Percentiles rank a stretch among this genome's conserved stretches.
These are phyloP conservation scores for Antechinus flavipes DNA, from an alignment of 2,113 vertebrate genomes.

Conservation along the genomic window DNA sequence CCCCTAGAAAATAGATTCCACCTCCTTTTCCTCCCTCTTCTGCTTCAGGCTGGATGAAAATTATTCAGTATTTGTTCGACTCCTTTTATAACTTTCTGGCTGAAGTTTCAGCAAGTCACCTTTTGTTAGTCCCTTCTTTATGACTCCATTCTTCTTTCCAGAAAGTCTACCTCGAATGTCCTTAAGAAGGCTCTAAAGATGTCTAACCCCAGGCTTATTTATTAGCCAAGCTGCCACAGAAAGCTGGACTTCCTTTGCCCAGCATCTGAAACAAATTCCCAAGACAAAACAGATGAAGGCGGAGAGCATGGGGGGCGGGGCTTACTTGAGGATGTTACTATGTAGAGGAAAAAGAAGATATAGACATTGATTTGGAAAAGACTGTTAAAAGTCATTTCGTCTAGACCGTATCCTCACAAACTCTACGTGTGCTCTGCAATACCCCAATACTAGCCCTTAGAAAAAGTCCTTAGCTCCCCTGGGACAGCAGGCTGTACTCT, in stretches of 20 bases:
- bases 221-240: background rate
- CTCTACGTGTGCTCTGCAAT: background rate
- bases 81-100: background rate
- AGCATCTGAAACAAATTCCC: background rate
- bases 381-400: background rate
- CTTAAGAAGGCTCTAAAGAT: background rate
- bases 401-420: background rate
- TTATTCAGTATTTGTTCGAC: background rate
- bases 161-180: background rate
- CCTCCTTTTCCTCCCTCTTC: constrained; percentile 1
- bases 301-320: background rate
- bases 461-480: background rate
- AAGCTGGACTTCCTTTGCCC: background rate
- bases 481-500: background rate
- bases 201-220: background rate
- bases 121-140: background rate
- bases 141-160: background rate
- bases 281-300: background rate
- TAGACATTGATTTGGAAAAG: background rate
- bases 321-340: constrained; percentile 1
- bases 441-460: background rate
- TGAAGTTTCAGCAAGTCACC: background rate
- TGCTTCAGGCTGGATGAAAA: background rate
- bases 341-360: background rate
- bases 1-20: background rate